Conservation (phyloP, 2,797 vertebrate species). For the Gambelia wislizenii region DNA sequence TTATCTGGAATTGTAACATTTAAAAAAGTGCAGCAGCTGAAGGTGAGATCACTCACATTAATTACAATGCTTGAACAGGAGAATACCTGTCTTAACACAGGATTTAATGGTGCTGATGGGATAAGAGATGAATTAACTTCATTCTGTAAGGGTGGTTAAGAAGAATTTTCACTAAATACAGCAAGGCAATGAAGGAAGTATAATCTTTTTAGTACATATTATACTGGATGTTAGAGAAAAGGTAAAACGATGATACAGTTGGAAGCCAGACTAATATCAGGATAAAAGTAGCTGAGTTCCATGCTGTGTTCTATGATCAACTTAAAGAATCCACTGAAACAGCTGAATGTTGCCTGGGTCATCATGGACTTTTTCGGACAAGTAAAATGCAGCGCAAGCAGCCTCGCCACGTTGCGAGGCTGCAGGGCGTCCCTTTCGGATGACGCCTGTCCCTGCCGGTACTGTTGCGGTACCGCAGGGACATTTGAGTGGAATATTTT, state of each 20-base stretch:
- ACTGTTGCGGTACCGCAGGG: too few relatives aligned
- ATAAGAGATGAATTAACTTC: slow-evolving; percentile 32
- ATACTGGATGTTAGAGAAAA: neutral
- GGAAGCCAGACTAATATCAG: accelerated
- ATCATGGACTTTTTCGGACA: too few relatives aligned
- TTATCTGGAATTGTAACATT: slow-evolving; percentile 52
- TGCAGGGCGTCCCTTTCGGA: too few relatives aligned
- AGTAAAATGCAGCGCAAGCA: too few relatives aligned
- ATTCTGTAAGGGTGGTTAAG: slow-evolving; percentile 58
- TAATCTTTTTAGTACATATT: accelerated
- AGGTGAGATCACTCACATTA: slow-evolving; percentile 68
- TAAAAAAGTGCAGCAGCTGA: slow-evolving; percentile 59
- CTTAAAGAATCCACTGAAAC: neutral
- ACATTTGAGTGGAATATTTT: too few relatives aligned
- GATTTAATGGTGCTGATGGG: slow-evolving; percentile 47
- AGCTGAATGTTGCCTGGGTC: neutral
- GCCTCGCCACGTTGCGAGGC: too few relatives aligned
- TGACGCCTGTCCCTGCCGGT: too few relatives aligned
- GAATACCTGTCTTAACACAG: slow-evolving; percentile 47
- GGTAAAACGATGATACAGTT: neutral
- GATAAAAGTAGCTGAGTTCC: neutral
- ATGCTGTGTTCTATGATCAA: neutral
- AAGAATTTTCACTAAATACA: accelerated
- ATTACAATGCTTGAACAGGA: slow-evolving; percentile 62
- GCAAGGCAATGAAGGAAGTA: accelerated